Evolutionary conservation across 2,797 vertebrate species (phyloP), one percentile per base, ranked within the genome.

Genomic region (Choloepus didactylus): DNA sequence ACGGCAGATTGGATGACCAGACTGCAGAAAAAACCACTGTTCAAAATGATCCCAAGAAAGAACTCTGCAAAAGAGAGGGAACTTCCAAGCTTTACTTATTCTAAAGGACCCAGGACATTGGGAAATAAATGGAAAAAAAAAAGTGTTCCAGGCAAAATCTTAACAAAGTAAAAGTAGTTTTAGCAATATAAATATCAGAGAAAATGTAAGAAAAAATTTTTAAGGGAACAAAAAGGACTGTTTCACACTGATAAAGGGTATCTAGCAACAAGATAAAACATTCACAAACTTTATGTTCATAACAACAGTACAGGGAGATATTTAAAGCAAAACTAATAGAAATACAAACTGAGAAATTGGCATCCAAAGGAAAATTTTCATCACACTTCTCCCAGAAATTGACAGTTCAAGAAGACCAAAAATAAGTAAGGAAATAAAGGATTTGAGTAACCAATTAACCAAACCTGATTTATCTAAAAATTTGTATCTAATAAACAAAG

Each of bases 401-500:
- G 3, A 21, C 89, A 90, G 31, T 59, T 93, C 27, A 73, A 87
- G 41, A 75, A 80, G n/a, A 93, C 29, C 38, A 23, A 85, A 92
- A 90, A 60, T 64, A 75, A 2, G 27, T 51, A 81, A 60, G 29
- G 11, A 6, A 62, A 44, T 11, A 59, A 10, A 84, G 18, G 31
- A 67, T 85, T 69, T 96, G 69, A 89, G 60, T 91, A 54, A 89
- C 89, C 3, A 77, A 77, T 87, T 67, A 83, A 69, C 27, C 69
- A 82, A 64, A 54, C 72, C 21, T 67, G 31, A 56, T 72, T 92
- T 94, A 79, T 38, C 4, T 46, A 44, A 54, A 96, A 18, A 89
- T 72, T 81, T 88, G 9, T 89, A 66, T 92, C 29, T 81, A 91
- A 85, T 92, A 79, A 93, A 67, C 54, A 87, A 95, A 79, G 56